Conservation (phyloP, 2,888 invertebrate genomes). For the Dicranocentrus wangi region DNA sequence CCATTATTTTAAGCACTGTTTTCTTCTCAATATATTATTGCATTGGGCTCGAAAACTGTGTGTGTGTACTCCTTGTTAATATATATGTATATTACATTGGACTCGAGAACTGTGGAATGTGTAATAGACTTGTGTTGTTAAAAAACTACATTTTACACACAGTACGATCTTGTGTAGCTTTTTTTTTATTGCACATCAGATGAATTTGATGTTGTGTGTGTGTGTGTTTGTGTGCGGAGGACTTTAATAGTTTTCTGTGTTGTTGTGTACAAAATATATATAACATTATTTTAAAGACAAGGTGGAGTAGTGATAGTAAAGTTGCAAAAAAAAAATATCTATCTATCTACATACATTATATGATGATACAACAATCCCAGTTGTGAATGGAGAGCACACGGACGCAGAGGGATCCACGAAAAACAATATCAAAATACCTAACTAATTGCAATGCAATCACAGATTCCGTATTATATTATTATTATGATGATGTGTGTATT, state of each 20-base stretch:
- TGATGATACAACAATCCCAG: not conserved
- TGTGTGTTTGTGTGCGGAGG: conserved; percentile 10
- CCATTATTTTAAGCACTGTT: conserved; percentile 5
- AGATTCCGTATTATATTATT: not conserved
- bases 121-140: no score
- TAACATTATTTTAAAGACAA: conserved; percentile 1
- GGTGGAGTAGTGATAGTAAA: not conserved
- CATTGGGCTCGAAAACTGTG: not conserved
- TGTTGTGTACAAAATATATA: not conserved
- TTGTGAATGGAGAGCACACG: not conserved
- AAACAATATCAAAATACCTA: conserved; percentile 4
- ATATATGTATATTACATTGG: not conserved
- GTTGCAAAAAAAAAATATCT: not conserved
- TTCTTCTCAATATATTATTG: not conserved
- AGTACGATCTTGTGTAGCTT: no score
- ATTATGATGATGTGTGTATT: no score
- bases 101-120: no score
- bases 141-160: no score
- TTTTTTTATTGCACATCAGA: no score
- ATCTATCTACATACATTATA: not conserved
- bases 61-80: no score
- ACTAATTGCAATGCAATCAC: not conserved
- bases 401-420: conserved; percentile 9
- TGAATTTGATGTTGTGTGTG: not conserved
- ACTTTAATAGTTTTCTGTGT: not conserved